Evolutionary conservation across 2,113 vertebrate genomes (phyloP).

Genomic region (Glaucomys volans): DNA sequence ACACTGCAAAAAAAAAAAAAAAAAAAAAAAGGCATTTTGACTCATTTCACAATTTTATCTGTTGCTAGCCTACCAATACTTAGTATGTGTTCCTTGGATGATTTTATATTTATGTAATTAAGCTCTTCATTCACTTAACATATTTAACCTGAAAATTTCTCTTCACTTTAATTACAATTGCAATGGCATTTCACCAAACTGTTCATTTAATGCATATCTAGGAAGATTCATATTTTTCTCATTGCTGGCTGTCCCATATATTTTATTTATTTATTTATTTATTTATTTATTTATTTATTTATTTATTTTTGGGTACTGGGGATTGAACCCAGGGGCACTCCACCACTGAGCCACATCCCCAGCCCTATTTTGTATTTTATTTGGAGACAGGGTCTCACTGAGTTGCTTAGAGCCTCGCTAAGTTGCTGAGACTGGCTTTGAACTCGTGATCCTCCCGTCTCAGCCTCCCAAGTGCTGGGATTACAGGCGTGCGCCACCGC

Average conservation of each 20-base stretch:
- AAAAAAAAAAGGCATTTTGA: not conserved
- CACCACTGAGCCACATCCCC: too few relatives aligned
- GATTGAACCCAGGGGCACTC: too few relatives aligned
- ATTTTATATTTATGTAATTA: constrained; percentile 51
- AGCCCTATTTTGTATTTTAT: too few relatives aligned
- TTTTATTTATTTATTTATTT: not conserved
- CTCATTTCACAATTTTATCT: constrained; percentile 10
- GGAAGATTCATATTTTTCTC: constrained; percentile 40
- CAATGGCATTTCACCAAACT: constrained; percentile 55
- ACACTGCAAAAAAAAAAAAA: not conserved
- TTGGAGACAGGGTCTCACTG: too few relatives aligned
- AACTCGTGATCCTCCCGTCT: too few relatives aligned
- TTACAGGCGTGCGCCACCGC: too few relatives aligned
- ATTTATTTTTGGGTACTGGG: too few relatives aligned
- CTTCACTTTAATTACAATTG: not conserved
- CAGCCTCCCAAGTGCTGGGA: too few relatives aligned
- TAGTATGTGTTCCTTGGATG: not conserved
- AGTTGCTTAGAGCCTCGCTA: too few relatives aligned
- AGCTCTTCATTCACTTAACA: constrained; percentile 1
- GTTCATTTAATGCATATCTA: not conserved
- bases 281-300: not conserved
- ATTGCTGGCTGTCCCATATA: not conserved
- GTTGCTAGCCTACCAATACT: not conserved
- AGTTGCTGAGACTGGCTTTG: too few relatives aligned
- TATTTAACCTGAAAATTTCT: constrained; percentile 32